phyloP scores from a whole-genome alignment of 2,888 invertebrate species.

The Monoplex corrugatus region DNA sequence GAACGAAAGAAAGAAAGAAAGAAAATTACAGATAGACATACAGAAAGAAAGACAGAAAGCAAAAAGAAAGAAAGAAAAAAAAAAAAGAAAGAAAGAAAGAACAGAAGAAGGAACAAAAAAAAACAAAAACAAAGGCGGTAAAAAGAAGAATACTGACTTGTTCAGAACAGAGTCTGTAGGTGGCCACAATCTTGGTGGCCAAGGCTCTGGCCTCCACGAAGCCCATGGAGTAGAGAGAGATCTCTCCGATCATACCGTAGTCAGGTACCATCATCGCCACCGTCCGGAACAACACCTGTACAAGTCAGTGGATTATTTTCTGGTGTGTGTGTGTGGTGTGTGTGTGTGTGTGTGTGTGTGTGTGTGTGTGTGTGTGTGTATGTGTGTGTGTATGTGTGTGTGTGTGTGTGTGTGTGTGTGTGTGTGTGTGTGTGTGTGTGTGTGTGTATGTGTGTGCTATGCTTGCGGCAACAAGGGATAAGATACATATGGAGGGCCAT shows the following conservation, averaged over 20 bases:
- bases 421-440: background rate
- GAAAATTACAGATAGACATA: too few relatives aligned
- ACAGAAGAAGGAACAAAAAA: too few relatives aligned
- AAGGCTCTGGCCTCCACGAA: constrained; percentile 80
- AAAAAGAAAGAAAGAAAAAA: too few relatives aligned
- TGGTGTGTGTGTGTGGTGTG: too few relatives aligned
- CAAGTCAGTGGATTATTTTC: too few relatives aligned
- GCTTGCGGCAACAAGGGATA: too few relatives aligned
- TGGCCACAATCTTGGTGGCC: constrained; percentile 81
- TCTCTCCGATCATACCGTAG: constrained; percentile 81
- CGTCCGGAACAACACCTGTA: constrained; percentile 80
- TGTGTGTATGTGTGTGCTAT: background rate
- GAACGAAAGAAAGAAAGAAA: too few relatives aligned
- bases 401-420: background rate
- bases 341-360: background rate
- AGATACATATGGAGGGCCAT: too few relatives aligned
- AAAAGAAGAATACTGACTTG: constrained; percentile 70
- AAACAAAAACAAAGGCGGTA: too few relatives aligned
- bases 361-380: background rate
- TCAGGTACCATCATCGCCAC: constrained; percentile 82
- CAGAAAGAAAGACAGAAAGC: too few relatives aligned
- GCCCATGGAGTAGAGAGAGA: constrained; percentile 82
- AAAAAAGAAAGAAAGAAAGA: too few relatives aligned
- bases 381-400: background rate
- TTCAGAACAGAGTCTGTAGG: constrained; percentile 81